A percentile compares a stretch with the other conserved stretches of the same genome.
Evolutionary conservation across 2,797 vertebrate species (phyloP).

Genomic region (Syndactyla subalaris): DNA sequence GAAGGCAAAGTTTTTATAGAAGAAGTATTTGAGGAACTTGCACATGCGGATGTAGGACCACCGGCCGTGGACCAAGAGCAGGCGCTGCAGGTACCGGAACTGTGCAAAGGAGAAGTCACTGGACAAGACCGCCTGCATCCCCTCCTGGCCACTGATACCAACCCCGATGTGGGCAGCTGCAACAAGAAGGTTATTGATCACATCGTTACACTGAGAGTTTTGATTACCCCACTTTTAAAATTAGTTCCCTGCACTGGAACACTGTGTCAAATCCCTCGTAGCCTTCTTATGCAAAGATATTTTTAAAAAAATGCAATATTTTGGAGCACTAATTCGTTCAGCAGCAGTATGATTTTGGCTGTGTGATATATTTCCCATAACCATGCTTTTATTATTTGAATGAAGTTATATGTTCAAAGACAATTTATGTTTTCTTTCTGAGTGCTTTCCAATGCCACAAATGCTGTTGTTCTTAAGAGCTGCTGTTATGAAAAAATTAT

Average conservation of each 20-base stretch:
- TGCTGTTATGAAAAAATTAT: background rate
- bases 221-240: accelerated
- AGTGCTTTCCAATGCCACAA: background rate
- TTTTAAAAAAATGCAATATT: background rate
- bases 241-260: background rate
- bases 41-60: conserved; percentile 98
- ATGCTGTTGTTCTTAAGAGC: background rate
- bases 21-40: conserved; percentile 94
- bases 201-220: accelerated
- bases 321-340: background rate
- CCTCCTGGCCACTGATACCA: conserved; percentile 93
- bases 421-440: background rate
- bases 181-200: background rate
- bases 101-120: conserved; percentile 93
- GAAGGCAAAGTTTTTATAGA: conserved; percentile 98
- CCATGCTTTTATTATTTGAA: background rate
- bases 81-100: conserved; percentile 93
- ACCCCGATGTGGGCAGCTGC: conserved; percentile 93
- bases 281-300: background rate
- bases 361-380: background rate
- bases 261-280: background rate
- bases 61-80: conserved; percentile 92
- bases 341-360: background rate
- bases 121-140: conserved; percentile 92
- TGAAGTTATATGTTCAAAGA: background rate